These are phyloP conservation scores for Lipotes vexillifer DNA, from an alignment of 2,113 vertebrate genomes.

Conservation along the genomic window DNA sequence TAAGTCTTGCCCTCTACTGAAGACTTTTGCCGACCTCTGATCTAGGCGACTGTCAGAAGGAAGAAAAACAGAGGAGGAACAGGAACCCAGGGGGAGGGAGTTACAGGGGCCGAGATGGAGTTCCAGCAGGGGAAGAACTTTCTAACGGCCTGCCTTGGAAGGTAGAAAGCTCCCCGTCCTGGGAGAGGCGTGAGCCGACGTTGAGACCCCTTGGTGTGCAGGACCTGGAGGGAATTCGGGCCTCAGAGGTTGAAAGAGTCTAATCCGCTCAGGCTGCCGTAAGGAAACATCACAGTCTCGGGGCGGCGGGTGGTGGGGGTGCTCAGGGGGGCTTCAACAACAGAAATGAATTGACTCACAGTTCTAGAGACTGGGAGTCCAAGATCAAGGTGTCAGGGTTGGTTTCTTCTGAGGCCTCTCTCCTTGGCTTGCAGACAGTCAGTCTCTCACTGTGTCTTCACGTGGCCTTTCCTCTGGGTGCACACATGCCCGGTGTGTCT, in stretches of 20 bases:
- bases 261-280: rapidly evolving
- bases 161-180: neutral
- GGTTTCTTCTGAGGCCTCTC: neutral
- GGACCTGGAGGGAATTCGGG: no score
- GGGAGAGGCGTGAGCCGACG: neutral
- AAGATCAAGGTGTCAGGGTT: neutral
- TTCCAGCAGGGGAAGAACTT: neutral
- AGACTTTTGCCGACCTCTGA: neutral
- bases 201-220: neutral
- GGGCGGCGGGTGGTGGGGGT: no score
- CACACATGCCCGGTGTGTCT: neutral
- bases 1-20: neutral
- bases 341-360: neutral
- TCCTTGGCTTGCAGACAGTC: neutral
- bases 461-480: neutral
- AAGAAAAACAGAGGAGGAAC: neutral
- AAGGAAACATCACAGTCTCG: no score
- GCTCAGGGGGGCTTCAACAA: no score
- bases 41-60: no score
- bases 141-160: rapidly evolving
- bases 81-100: neutral
- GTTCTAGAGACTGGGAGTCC: neutral
- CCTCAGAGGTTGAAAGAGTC: neutral
- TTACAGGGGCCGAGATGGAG: neutral
- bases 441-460: neutral